Evolutionary conservation across 2,888 invertebrate genomes (phyloP).

Genomic region (Drosophila mayaguana): DNA sequence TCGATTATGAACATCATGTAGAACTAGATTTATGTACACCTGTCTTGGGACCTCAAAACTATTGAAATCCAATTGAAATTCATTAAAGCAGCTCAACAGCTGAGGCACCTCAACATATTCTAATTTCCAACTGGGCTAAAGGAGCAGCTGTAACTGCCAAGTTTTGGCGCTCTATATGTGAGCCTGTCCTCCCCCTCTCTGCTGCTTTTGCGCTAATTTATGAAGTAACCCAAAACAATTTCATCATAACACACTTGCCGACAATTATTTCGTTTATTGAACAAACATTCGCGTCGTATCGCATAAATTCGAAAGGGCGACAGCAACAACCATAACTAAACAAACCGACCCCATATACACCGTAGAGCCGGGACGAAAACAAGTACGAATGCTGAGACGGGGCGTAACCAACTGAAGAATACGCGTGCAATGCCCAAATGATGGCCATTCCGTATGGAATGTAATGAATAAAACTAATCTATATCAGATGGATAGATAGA

Average conservation of each 20-base stretch:
- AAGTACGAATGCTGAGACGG: neutral
- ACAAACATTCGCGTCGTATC: constrained; percentile 77
- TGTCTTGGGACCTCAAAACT: neutral
- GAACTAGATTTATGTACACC: constrained; percentile 29
- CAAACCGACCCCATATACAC: constrained; percentile 36
- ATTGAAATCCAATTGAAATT: constrained; percentile 20
- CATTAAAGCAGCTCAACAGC: neutral
- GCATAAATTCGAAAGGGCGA: constrained; percentile 69
- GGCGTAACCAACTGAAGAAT: neutral
- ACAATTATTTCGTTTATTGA: constrained; percentile 79
- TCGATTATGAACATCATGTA: constrained; percentile 66
- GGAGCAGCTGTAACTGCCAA: neutral
- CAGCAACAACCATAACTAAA: constrained; percentile 38
- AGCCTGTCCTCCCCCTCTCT: neutral
- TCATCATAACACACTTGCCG: constrained; percentile 80
- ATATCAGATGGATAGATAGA: too few relatives aligned
- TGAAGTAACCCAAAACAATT: constrained; percentile 81
- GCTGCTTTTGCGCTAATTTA: constrained; percentile 72
- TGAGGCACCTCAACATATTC: neutral
- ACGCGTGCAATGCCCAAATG: neutral
- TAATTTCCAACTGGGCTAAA: neutral
- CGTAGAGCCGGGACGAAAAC: neutral
- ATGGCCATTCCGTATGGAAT: too few relatives aligned
- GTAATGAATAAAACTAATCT: too few relatives aligned
- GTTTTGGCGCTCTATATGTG: neutral